These are phyloP conservation scores for Boleophthalmus pectinirostris DNA, from an alignment of 2,113 vertebrate species.

Conservation along the genomic window DNA sequence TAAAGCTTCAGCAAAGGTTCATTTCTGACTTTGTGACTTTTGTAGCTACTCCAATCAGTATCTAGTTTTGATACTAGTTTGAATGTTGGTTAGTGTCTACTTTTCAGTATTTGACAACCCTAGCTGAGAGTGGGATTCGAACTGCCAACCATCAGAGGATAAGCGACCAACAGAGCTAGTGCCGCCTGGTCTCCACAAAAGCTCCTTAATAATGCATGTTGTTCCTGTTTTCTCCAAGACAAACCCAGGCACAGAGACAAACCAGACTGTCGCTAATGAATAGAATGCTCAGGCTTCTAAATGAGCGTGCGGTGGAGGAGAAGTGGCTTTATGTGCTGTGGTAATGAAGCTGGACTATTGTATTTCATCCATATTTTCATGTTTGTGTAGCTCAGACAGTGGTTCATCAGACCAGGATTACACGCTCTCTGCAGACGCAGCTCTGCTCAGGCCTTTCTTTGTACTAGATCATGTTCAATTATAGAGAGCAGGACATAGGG, in stretches of 20 bases:
- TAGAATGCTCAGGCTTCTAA: slow-evolving; percentile 32
- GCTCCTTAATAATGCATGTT: slow-evolving; percentile 60
- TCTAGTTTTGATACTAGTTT: no score
- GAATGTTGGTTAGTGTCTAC: no score
- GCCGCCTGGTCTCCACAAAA: no score
- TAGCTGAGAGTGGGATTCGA: no score
- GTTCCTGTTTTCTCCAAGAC: slow-evolving; percentile 38
- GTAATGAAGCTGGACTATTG: slow-evolving; percentile 56
- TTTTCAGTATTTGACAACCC: no score
- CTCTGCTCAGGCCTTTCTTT: slow-evolving; percentile 4
- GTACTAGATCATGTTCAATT: no score
- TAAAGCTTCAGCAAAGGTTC: no score
- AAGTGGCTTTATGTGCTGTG: slow-evolving; percentile 42
- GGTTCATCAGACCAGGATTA: slow-evolving; percentile 9
- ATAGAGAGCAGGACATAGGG: no score
- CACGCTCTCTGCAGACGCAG: background rate
- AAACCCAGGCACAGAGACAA: slow-evolving; percentile 14
- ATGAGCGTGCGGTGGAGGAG: slow-evolving; percentile 29
- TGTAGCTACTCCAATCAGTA: no score
- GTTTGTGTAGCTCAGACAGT: background rate
- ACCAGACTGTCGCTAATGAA: slow-evolving; percentile 19
- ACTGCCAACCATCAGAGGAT: no score
- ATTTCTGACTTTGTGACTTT: no score
- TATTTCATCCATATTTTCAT: slow-evolving; percentile 30
- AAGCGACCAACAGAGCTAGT: no score